A percentile compares a stretch with the other conserved stretches of the same genome.
phyloP scores from a whole-genome alignment of 1,140 invertebrate genomes.

The Oreohelix idahoensis region DNA sequence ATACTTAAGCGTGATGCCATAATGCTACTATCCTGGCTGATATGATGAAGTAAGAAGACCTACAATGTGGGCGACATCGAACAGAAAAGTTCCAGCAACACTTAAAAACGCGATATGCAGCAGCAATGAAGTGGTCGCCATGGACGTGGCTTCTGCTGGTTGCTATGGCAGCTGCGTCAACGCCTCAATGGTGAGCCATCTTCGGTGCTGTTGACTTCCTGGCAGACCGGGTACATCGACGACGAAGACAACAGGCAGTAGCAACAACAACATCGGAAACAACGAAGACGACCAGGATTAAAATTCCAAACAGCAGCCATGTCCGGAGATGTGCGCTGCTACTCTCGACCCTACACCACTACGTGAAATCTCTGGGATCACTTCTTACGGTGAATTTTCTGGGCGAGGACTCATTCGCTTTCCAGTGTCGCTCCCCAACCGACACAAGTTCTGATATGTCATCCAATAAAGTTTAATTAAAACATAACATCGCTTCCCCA shows the following conservation, averaged over 20 bases:
- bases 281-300: background rate
- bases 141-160: slow-evolving; percentile 15
- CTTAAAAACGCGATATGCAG: background rate
- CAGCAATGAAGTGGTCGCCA: background rate
- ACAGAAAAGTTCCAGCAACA: no score
- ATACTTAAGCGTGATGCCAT: no score
- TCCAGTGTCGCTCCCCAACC: slow-evolving; percentile 53
- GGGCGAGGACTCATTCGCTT: slow-evolving; percentile 41
- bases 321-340: slow-evolving; percentile 24
- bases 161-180: background rate
- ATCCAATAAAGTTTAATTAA: slow-evolving; percentile 55
- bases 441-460: slow-evolving; percentile 59
- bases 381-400: slow-evolving; percentile 58
- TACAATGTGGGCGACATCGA: no score
- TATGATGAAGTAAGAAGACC: no score
- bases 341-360: background rate
- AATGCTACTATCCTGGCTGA: no score
- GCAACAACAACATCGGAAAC: background rate
- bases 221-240: background rate
- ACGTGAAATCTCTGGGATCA: background rate
- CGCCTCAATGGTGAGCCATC: background rate
- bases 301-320: background rate
- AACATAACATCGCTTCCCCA: slow-evolving; percentile 52
- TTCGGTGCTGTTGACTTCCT: background rate
- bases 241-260: background rate